phyloP scores from a whole-genome alignment of 1,140 invertebrate genomes.

The Reticulitermes speratus region DNA sequence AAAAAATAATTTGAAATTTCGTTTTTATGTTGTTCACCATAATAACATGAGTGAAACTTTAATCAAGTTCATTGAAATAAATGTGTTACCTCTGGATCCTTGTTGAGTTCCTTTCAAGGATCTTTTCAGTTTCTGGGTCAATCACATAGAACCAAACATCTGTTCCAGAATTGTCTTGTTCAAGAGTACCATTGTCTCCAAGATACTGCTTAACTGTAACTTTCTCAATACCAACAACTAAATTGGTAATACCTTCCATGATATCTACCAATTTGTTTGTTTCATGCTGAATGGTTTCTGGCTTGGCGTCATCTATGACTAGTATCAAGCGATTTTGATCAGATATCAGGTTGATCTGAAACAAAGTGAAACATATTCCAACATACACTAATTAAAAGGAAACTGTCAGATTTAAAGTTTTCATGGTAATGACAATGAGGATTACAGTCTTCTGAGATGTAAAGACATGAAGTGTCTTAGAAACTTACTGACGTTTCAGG shows the following conservation, averaged over 20 bases:
- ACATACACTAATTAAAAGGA: too few relatives aligned
- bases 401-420: too few relatives aligned
- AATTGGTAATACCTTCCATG: constrained; percentile 69
- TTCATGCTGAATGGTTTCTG: constrained; percentile 66
- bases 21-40: too few relatives aligned
- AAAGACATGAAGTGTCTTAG: too few relatives aligned
- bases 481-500: too few relatives aligned
- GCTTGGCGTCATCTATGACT: constrained; percentile 70
- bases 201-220: constrained; percentile 64
- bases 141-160: constrained; percentile 85
- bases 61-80: too few relatives aligned
- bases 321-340: constrained; percentile 73
- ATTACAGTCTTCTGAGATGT: too few relatives aligned
- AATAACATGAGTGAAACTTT: too few relatives aligned
- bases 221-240: constrained; percentile 77
- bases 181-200: constrained; percentile 69
- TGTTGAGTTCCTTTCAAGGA: constrained; percentile 69
- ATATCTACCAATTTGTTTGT: constrained; percentile 64
- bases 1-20: too few relatives aligned
- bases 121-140: constrained; percentile 73
- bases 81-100: constrained; percentile 51
- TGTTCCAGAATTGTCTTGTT: constrained; percentile 70
- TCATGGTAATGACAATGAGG: too few relatives aligned
- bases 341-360: constrained; percentile 62
- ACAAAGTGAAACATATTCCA: background rate